Evolutionary conservation across 2,113 vertebrate species (phyloP).

Genomic region (Fukomys damarensis): DNA sequence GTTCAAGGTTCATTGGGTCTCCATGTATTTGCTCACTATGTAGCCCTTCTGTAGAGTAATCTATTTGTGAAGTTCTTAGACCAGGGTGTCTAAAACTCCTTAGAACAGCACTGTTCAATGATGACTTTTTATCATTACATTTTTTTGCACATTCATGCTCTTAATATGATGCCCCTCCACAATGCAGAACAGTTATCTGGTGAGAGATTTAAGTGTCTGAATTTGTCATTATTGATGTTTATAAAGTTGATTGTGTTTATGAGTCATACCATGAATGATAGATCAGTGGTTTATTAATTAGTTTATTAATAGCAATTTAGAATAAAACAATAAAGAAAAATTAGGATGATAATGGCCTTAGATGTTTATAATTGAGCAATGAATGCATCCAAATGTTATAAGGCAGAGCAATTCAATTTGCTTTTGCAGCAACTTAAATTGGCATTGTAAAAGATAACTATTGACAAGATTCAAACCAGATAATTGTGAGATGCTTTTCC

Average conservation of each 20-base stretch:
- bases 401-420: neutral
- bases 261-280: neutral
- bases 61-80: neutral
- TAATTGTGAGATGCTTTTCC: neutral
- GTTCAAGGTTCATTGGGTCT: neutral
- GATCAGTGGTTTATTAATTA: conserved; percentile 47
- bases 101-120: neutral
- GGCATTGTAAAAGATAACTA: neutral
- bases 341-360: neutral
- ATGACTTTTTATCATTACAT: neutral
- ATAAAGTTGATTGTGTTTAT: conserved; percentile 61
- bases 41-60: neutral
- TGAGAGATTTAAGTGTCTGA: neutral
- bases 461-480: neutral
- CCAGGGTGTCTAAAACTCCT: neutral
- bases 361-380: neutral
- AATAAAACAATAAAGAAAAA: conserved; percentile 49
- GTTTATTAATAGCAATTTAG: conserved; percentile 52
- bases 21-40: neutral
- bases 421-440: neutral
- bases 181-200: neutral
- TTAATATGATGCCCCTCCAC: neutral
- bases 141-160: neutral
- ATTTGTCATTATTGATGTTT: conserved; percentile 6
- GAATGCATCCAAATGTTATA: neutral